Evolutionary conservation across 2,888 invertebrate genomes (phyloP).

Genomic region (Lasioglossum morio): DNA sequence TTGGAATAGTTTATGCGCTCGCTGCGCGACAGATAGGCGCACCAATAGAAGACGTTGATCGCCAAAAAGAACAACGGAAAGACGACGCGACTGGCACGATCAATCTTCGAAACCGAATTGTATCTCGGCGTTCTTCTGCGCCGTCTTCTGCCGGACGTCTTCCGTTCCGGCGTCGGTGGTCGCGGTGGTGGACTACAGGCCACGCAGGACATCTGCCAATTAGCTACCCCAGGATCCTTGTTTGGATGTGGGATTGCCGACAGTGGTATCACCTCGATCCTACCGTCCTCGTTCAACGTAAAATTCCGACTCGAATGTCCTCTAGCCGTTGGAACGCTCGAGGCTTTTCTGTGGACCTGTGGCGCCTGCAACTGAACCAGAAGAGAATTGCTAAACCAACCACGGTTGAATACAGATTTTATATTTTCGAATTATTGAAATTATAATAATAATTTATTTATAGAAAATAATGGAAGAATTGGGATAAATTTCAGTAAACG

Average conservation of each 20-base stretch:
- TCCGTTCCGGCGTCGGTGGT: conserved; percentile 59
- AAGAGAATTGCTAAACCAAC: neutral
- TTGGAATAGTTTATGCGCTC: conserved; percentile 84
- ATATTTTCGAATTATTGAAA: too few species aligned
- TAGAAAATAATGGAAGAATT: too few species aligned
- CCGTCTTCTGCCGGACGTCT: conserved; percentile 72
- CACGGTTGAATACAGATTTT: too few species aligned
- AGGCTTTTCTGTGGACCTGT: conserved; percentile 31
- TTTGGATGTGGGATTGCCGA: conserved; percentile 87
- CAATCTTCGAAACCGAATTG: conserved; percentile 93
- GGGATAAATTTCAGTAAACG: too few species aligned
- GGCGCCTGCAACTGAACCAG: conserved; percentile 16
- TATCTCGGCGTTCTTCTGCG: conserved; percentile 87
- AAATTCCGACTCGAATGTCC: conserved; percentile 63
- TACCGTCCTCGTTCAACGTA: conserved; percentile 72
- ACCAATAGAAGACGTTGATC: conserved; percentile 93
- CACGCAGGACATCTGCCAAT: conserved; percentile 82
- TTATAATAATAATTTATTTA: too few species aligned
- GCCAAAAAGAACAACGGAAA: conserved; percentile 91
- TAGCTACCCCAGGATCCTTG: conserved; percentile 65
- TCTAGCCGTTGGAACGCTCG: conserved; percentile 17
- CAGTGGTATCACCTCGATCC: conserved; percentile 88
- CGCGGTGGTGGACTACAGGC: conserved; percentile 79
- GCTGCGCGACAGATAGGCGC: conserved; percentile 89
- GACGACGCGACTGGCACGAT: conserved; percentile 90